Base-by-base conservation (phyloP, 1,140 invertebrate genomes). In the Nebria ingens region DNA sequence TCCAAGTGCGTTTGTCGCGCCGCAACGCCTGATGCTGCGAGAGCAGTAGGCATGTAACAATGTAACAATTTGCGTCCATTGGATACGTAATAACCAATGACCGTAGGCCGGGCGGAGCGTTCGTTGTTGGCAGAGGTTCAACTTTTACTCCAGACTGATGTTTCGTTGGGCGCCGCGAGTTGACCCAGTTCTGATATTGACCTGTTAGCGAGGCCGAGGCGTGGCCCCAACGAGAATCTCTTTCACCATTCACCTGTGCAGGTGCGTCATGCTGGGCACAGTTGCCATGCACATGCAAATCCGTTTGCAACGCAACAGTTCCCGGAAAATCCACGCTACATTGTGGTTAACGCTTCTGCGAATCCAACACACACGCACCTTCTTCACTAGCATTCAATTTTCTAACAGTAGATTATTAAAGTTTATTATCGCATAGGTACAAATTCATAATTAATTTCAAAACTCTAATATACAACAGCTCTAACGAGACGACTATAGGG, bases 131-230 rank as follows among this genome's bases (percentile, higher is more conserved):
- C 50, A 51, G 4, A 17, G 11, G 62, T 62, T 65, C 62, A 51
- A 22, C 21, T 63, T 66, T 67, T 53, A 64, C 60, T 59, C 55
- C 50, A 61, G 56, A 60, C 62, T 64, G 61, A 66, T 65, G 59
- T 65, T 64, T 66, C 65, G 66, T 67, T 65, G 64, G 66, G 59
- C 62, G 38, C 61, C 56, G 63, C 59, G 58, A 58, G 52, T 52
- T 68, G 66, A 68, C 66, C 66, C 59, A 66, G 61, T 68, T 68
- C 15, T 63, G 63, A 61, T 67, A 68, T 68, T 68, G 66, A 68
- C 66, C 66, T 68, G 66, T 67, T 65, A 64, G 66, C 61, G 62
- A 23, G 55, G 51, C 21, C 61, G 61, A 68, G 66, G 66, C 66
- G 66, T 64, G 61, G 65, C 65, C 40, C n/a, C 40, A 17, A 6